Evolutionary conservation across 2,888 invertebrate genomes (phyloP), one percentile per base, ranked within the genome.

Genomic region (Andricus quercusramuli): DNA sequence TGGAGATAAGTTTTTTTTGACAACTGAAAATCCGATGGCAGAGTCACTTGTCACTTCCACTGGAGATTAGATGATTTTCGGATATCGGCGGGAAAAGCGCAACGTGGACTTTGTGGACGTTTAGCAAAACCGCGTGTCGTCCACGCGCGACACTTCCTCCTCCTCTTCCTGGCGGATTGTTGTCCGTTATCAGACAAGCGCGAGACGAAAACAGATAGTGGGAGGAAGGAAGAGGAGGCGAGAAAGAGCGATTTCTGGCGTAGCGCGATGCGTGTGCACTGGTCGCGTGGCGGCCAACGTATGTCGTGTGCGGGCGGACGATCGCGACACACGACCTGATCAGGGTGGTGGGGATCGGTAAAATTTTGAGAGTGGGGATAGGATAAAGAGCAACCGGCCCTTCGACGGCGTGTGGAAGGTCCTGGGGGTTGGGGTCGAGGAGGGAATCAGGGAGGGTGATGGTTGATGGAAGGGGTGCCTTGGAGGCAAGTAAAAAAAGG

Each of bases 211-310:
- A 51, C 25, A 66, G 41, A 47, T 37, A 59, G 41, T 67, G 68
- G 59, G 67, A 77, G 76, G 76, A 77, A 67, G 80, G 83, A 78
- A 81, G 82, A 80, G 79, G 79, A 81, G 76, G 77, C 76, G 80
- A 79, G 74, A 56, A 51, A 82, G 77, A 78, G 77, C 81, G 82
- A 79, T 80, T 81, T 81, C 83, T 82, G 85, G 82, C 83, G 80
- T 82, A 83, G 83, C 78, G 70, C 84, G 86, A 86, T 88, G 89
- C 90, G 91, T 92, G 92, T 89, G 90, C 89, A 90, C 90, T 85
- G 91, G 92, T 92, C 92, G 92, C 92, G 92, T 93, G 92, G 92
- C 92, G 92, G 91, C 90, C 86, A 90, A 91, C 92, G 92, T 92
- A 91, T 93, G 92, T 92, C 92, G 92, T 93, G 92, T 92, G 92